Percentiles rank a stretch among this genome's conserved stretches.
Evolutionary conservation across 2,888 invertebrate genomes (phyloP).

Genomic region (Piscicola geometra): DNA sequence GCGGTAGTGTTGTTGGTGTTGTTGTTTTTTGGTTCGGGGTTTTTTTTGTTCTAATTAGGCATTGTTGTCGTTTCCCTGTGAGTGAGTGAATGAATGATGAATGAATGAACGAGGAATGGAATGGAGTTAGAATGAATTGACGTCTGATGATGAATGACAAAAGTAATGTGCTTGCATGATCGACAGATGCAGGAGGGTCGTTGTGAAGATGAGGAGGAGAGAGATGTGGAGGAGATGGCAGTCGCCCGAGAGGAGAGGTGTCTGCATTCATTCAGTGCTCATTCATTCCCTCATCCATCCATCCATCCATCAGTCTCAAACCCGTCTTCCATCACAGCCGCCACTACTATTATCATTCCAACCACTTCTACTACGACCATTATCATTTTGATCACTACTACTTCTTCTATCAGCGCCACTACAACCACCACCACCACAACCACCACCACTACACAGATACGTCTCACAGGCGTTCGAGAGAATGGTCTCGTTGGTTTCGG

Average conservation of each 20-base stretch:
- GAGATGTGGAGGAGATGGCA: conserved; percentile 66
- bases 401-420: no score
- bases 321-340: no score
- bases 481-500: conserved; percentile 85
- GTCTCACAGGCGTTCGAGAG: conserved; percentile 86
- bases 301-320: not conserved
- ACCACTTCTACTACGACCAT: no score
- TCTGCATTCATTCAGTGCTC: not conserved
- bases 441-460: conserved; percentile 53
- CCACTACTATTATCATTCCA: no score
- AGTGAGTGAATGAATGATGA: no score
- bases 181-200: conserved; percentile 62
- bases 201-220: conserved; percentile 62
- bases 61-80: not conserved
- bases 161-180: no score
- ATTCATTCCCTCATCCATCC: not conserved
- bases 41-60: not conserved
- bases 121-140: no score
- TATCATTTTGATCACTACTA: no score
- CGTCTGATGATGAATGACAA: no score
- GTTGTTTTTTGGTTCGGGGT: not conserved
- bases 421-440: no score
- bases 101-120: no score
- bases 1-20: conserved; percentile 18
- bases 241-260: conserved; percentile 64